Evolutionary conservation across 2,113 vertebrate genomes (phyloP).

Genomic region (Saccopteryx leptura): DNA sequence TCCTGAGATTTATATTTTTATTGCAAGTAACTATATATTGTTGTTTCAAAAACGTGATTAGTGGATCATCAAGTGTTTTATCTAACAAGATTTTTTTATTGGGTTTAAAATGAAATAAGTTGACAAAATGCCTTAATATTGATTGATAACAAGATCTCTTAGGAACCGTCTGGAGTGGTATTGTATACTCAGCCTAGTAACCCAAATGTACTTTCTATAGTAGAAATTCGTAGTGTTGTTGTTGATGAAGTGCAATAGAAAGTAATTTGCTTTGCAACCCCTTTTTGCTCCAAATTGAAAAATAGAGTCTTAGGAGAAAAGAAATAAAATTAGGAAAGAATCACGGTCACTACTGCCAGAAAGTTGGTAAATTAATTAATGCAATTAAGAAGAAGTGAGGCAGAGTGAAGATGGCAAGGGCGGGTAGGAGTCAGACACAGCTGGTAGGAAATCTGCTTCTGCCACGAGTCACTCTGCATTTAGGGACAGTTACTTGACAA

Average conservation of each 20-base stretch:
- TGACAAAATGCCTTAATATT: neutral
- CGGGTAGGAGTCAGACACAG: neutral
- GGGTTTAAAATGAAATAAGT: conserved; percentile 31
- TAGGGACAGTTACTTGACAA: neutral
- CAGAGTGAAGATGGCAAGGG: neutral
- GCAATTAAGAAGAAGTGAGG: neutral
- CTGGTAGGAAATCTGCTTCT: neutral
- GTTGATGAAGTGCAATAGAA: neutral
- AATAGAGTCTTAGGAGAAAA: neutral
- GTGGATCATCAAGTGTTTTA: neutral
- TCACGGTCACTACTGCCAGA: neutral
- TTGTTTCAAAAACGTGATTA: conserved; percentile 30
- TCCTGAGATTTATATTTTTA: neutral
- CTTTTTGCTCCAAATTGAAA: neutral
- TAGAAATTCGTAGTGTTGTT: neutral
- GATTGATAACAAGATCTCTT: conserved; percentile 31
- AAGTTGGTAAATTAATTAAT: neutral
- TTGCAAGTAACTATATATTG: neutral
- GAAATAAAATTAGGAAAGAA: neutral
- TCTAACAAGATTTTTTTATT: conserved; percentile 34
- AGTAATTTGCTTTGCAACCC: neutral
- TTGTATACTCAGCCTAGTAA: neutral
- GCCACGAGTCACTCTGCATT: neutral
- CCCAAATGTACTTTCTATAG: neutral
- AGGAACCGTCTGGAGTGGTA: neutral